A percentile compares a stretch with the other conserved stretches of the same genome.
Evolutionary conservation across 2,888 invertebrate species (phyloP).

Genomic region (Apodemia zela): DNA sequence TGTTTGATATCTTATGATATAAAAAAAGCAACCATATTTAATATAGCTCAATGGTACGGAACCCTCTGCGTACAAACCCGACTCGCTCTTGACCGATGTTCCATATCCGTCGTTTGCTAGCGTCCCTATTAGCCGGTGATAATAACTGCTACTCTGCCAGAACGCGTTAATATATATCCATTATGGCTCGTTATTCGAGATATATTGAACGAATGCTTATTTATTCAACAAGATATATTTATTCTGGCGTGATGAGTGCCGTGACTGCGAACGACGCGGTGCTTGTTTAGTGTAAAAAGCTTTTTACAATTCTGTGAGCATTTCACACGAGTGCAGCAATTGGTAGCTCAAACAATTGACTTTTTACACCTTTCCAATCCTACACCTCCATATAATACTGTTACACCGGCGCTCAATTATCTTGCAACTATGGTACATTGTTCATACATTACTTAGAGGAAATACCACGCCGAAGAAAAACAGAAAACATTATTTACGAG

Average conservation of each 20-base stretch:
- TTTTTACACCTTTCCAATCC: conserved; percentile 48
- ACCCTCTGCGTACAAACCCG: no score
- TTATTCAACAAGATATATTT: conserved; percentile 2
- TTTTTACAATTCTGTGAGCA: conserved; percentile 18
- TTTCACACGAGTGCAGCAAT: conserved; percentile 34
- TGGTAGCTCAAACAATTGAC: conserved; percentile 41
- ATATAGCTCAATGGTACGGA: no score
- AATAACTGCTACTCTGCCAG: neutral
- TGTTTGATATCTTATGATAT: no score
- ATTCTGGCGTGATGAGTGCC: neutral
- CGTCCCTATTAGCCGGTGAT: neutral
- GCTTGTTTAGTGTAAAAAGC: conserved; percentile 15
- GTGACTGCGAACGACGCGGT: neutral
- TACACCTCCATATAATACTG: conserved; percentile 20
- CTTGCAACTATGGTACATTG: conserved; percentile 21
- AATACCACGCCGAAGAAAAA: neutral
- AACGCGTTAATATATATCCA: neutral
- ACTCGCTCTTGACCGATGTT: no score
- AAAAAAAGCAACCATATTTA: no score
- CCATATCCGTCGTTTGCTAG: neutral
- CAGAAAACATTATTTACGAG: conserved; percentile 4
- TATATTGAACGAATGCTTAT: neutral
- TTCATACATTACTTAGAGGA: neutral
- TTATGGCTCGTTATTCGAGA: neutral
- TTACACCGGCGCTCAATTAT: conserved; percentile 32